A percentile compares a stretch with the other conserved stretches of the same genome.
Conservation (phyloP, 2,113 vertebrate species). For the Desmodus rotundus region DNA sequence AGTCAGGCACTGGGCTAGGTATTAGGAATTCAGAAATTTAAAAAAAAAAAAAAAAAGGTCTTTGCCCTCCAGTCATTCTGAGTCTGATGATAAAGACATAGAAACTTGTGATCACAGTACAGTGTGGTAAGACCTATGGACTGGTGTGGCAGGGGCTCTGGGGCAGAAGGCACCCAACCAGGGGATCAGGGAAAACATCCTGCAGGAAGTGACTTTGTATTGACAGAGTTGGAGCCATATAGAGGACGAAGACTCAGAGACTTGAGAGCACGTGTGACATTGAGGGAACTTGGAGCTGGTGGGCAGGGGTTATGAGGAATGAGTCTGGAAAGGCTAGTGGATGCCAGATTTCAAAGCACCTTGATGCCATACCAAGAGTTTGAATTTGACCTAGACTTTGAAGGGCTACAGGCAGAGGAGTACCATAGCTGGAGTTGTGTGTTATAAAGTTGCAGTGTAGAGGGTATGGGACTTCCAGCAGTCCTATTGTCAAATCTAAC, state of each 20-base stretch:
- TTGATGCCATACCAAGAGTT: not conserved
- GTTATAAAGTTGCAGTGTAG: not conserved
- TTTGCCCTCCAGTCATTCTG: not conserved
- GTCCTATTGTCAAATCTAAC: not conserved
- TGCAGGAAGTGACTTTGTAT: not conserved
- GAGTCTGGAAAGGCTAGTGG: not conserved
- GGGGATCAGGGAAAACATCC: not conserved
- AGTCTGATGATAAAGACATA: not conserved
- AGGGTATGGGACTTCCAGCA: not conserved
- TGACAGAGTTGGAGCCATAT: not conserved
- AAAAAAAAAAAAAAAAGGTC: not conserved
- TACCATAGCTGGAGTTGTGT: not conserved
- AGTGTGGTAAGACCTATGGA: not conserved
- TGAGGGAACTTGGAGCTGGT: not conserved
- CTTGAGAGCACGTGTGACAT: not conserved
- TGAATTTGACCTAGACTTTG: slow-evolving; percentile 5
- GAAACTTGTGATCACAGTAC: not conserved
- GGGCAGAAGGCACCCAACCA: not conserved
- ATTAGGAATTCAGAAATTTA: not conserved
- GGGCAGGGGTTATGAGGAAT: not conserved
- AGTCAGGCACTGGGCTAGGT: not conserved
- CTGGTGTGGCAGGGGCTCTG: not conserved
- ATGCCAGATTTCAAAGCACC: not conserved
- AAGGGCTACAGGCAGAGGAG: not conserved
- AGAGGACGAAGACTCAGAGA: not conserved